phyloP scores from a whole-genome alignment of 2,797 vertebrate genomes.

The Esox masquinongy region DNA sequence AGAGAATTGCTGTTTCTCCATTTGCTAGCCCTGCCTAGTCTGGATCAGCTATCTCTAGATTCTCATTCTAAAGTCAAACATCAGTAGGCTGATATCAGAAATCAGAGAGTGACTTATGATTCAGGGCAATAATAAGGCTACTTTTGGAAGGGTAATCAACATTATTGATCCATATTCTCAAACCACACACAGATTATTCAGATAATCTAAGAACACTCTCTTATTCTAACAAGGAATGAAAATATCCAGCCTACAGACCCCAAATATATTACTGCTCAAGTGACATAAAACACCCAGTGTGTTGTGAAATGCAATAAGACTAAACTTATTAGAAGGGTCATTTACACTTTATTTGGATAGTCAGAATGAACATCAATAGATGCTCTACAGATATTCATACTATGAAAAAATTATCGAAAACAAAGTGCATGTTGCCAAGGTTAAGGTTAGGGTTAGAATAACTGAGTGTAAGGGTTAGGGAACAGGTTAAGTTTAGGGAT shows the following conservation, averaged over 20 bases:
- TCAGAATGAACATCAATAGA: not conserved
- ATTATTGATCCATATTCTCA: conserved; percentile 17
- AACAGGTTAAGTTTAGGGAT: too few relatives aligned
- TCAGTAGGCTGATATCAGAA: not conserved
- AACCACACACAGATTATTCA: conserved; percentile 36
- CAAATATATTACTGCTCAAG: conserved; percentile 23
- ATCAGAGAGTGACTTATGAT: not conserved
- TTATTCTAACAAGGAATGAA: conserved; percentile 32
- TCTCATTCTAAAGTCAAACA: not conserved
- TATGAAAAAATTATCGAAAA: too few relatives aligned
- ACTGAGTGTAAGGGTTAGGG: too few relatives aligned
- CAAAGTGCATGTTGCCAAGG: not conserved
- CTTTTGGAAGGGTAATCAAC: not conserved
- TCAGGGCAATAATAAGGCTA: not conserved
- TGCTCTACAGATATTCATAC: not conserved
- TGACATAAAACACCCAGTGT: not conserved
- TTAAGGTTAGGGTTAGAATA: not conserved
- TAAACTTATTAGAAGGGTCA: conserved; percentile 15
- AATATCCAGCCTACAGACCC: conserved; percentile 34
- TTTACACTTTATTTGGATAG: not conserved
- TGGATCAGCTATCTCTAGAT: not conserved
- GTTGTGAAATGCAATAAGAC: conserved; percentile 13
- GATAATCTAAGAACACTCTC: conserved; percentile 19
- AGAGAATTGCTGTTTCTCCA: not conserved
- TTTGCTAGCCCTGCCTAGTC: not conserved